These are phyloP conservation scores for Columba guinea DNA, from an alignment of 2,797 vertebrate genomes.

Conservation along the genomic window DNA sequence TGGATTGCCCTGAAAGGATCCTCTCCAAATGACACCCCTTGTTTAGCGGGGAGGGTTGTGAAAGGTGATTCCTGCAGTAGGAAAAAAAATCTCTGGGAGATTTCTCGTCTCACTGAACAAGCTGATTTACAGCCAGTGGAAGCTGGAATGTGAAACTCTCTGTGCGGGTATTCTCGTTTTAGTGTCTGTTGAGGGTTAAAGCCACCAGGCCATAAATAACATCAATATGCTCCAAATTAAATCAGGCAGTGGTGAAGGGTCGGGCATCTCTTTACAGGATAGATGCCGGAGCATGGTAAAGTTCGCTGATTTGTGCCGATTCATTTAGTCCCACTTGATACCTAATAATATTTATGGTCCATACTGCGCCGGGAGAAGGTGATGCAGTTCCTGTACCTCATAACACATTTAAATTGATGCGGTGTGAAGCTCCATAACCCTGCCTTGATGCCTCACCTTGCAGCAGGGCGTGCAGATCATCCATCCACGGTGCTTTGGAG, in stretches of 20 bases:
- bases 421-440: background rate
- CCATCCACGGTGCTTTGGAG: rapidly evolving
- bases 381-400: background rate
- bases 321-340: background rate
- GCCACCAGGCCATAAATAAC: slow-evolving; percentile 25
- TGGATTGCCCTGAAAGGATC: background rate
- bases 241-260: background rate
- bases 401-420: background rate
- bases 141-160: background rate
- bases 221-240: background rate
- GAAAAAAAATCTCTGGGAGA: background rate
- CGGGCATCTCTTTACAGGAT: background rate
- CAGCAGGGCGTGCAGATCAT: background rate
- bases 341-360: slow-evolving; percentile 13
- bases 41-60: background rate
- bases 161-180: background rate
- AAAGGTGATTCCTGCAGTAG: background rate
- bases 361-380: background rate
- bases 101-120: background rate
- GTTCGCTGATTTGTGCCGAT: background rate
- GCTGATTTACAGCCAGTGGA: background rate
- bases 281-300: background rate
- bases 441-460: background rate
- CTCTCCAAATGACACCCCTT: background rate
- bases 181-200: slow-evolving; percentile 18